Evolutionary conservation across 2,113 vertebrate species (phyloP), one percentile per base, ranked within the genome.

Genomic region (Rostratula benghalensis): DNA sequence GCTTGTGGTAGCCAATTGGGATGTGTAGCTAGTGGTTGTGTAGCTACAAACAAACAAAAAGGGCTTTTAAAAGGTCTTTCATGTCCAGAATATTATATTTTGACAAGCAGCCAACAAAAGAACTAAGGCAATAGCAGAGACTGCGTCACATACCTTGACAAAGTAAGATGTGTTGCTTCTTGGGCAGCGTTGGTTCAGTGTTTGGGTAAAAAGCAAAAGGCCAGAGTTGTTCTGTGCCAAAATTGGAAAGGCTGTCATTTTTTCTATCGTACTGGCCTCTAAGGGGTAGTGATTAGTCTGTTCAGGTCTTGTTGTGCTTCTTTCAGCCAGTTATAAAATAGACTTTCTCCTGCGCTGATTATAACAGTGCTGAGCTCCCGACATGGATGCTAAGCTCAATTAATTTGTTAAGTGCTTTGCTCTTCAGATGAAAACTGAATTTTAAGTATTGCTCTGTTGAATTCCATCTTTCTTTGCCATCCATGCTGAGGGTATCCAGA

Each of bases 321-420:
- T 51, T 67, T 45, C 63, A 90, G 63, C 22, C 59, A 70, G 27
- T 37, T 45, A 73, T 51, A 89, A 86, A 76, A 17, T 10, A 87
- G 54, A 35, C n/a, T n/a, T 84, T 95, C 35, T 90, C 57, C 89
- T 74, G 59, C 33, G 63, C 24, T 74, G 45, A 41, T 61, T 31
- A 11, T 57, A 70, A 31, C 37, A 43, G 56, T 46, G 76, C 88
- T 92, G 79, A 89, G 83, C 73, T 90, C 94, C 90, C 89, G 77
- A 69, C 51, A 22, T 59, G 86, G 68, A 31, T 81, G 76, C 81
- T 91, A 67, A 89, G 80, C 87, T 92, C 93, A 91, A 94, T 95
- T 94, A 89, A 81, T 95, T 94, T 94, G 79, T 86, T 89, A 91
- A 94, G 76, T 91, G 83, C 69, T 94, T 86, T 74, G 54, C 59